Evolutionary conservation across 2,113 vertebrate genomes (phyloP).

Genomic region (Corythoichthys haematopterus): DNA sequence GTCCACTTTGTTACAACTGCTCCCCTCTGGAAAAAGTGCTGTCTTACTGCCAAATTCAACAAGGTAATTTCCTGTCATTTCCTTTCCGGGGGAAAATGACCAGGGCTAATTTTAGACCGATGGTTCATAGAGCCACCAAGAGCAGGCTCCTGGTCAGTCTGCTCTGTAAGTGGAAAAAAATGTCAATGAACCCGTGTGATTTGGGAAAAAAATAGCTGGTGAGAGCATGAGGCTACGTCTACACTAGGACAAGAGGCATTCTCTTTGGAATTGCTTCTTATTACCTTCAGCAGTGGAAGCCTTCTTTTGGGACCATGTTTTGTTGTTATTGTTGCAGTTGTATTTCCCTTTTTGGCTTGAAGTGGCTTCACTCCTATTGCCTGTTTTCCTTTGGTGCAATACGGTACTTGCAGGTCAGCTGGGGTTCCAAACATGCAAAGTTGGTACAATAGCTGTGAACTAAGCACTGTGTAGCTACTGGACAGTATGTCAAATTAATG

Average conservation of each 20-base stretch:
- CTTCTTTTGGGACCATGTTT: background rate
- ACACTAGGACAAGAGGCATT: background rate
- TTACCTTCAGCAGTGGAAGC: background rate
- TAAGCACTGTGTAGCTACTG: background rate
- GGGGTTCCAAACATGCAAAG: background rate
- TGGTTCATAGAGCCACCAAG: conserved; percentile 37
- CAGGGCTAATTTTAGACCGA: conserved; percentile 67
- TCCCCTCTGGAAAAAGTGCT: conserved; percentile 61
- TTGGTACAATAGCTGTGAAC: background rate
- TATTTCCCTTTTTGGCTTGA: background rate
- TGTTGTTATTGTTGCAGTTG: background rate
- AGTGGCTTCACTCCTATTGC: background rate
- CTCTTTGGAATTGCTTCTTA: background rate
- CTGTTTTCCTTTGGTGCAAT: no score
- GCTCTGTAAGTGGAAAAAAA: conserved; percentile 20
- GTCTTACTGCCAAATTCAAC: conserved; percentile 73
- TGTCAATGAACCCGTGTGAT: background rate
- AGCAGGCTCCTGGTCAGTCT: conserved; percentile 27
- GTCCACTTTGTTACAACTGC: conserved; percentile 13
- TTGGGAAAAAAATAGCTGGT: background rate
- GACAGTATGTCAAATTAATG: no score
- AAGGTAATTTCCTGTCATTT: conserved; percentile 56
- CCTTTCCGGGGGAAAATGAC: conserved; percentile 62
- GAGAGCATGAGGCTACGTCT: background rate
- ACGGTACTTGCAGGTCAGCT: no score